A percentile compares a stretch with the other conserved stretches of the same genome.
Conservation (phyloP, 2,113 vertebrate species). For the Siniperca chuatsi region DNA sequence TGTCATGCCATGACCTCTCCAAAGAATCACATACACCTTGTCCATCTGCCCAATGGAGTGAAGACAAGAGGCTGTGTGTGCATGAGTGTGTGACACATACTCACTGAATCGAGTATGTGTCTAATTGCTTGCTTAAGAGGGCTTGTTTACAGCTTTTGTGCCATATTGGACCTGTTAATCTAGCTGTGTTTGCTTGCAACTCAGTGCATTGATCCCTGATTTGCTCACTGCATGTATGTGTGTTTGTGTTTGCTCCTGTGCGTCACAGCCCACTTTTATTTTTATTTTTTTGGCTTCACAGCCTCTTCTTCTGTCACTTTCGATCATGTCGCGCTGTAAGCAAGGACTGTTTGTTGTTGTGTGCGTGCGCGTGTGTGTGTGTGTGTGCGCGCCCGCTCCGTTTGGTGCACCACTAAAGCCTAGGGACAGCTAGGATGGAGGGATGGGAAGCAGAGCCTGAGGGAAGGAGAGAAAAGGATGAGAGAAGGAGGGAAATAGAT, state of each 20-base stretch:
- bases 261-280: conserved; percentile 64
- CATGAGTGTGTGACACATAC: conserved; percentile 20
- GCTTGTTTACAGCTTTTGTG: conserved; percentile 59
- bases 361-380: background rate
- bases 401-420: conserved; percentile 50
- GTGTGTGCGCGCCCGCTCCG: conserved; percentile 4
- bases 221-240: conserved; percentile 17
- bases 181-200: conserved; percentile 51
- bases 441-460: conserved; percentile 40
- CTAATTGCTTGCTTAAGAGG: conserved; percentile 64
- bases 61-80: background rate
- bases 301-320: conserved; percentile 70
- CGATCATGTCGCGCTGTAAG: conserved; percentile 68
- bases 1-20: background rate
- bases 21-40: conserved; percentile 17
- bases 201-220: conserved; percentile 43
- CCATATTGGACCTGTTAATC: conserved; percentile 65
- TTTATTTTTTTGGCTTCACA: conserved; percentile 47
- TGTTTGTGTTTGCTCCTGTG: conserved; percentile 53
- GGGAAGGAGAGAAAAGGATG: conserved; percentile 41
- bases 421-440: conserved; percentile 53
- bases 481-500: conserved; percentile 50
- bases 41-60: conserved; percentile 15
- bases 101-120: conserved; percentile 47
- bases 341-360: conserved; percentile 47